phyloP scores from a whole-genome alignment of 2,797 vertebrate species.

The Sebastes jordani region DNA sequence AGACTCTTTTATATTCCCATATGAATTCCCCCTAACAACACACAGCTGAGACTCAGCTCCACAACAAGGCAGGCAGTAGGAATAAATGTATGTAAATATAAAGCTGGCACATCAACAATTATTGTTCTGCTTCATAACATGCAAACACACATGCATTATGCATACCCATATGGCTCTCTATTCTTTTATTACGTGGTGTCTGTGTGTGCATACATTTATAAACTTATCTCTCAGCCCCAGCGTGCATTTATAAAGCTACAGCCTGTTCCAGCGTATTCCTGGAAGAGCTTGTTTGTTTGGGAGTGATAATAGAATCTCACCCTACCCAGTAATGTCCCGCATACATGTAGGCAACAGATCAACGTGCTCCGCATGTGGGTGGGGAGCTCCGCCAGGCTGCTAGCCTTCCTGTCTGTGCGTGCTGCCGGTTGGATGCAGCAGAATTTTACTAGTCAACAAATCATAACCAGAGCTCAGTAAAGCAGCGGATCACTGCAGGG shows the following conservation, averaged over 20 bases:
- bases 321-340: constrained; percentile 16
- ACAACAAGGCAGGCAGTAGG: not conserved
- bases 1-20: not conserved
- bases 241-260: constrained; percentile 29
- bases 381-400: not conserved
- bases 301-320: constrained; percentile 28
- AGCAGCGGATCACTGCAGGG: not conserved
- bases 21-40: not conserved
- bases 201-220: constrained; percentile 37
- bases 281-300: constrained; percentile 66
- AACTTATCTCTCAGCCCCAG: constrained; percentile 28
- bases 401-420: not conserved
- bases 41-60: not conserved
- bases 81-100: not conserved
- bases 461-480: not conserved
- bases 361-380: constrained; percentile 4
- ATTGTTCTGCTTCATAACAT: not conserved
- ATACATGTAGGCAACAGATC: constrained; percentile 20
- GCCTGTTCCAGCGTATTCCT: constrained; percentile 52
- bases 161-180: not conserved
- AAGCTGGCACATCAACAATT: not conserved
- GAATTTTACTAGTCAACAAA: constrained; percentile 6
- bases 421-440: not conserved
- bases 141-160: not conserved
- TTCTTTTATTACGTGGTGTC: not conserved